phyloP scores from a whole-genome alignment of 2,113 vertebrate genomes.

The Mus spicilegus region DNA sequence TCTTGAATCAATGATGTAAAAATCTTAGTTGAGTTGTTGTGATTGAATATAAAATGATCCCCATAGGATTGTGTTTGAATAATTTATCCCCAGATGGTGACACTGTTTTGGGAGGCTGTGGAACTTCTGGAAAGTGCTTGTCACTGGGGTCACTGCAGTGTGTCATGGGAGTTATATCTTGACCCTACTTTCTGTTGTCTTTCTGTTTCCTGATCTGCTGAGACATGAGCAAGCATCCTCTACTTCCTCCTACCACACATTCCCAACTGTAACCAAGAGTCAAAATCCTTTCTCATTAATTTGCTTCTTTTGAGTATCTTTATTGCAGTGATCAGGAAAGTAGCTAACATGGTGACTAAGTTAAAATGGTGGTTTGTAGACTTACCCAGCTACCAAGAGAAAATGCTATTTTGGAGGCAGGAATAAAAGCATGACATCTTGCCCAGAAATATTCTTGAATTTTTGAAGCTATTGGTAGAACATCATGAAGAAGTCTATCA shows the following conservation, averaged over 20 bases:
- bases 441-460: not conserved
- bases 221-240: not conserved
- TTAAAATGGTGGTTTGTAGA: conserved; percentile 8
- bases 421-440: not conserved
- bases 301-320: not conserved
- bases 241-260: no score
- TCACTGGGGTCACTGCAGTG: not conserved
- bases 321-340: not conserved
- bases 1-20: not conserved
- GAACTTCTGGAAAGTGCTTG: not conserved
- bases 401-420: not conserved
- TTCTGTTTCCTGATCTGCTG: not conserved
- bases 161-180: not conserved
- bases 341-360: not conserved
- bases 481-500: not conserved
- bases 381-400: not conserved
- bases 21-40: not conserved
- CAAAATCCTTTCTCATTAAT: not conserved
- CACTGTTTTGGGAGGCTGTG: not conserved
- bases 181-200: not conserved
- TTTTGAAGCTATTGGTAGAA: not conserved
- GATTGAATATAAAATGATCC: not conserved
- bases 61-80: not conserved
- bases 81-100: not conserved
- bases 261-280: not conserved